phyloP scores from a whole-genome alignment of 2,113 vertebrate species.

The Archilochus colubris region DNA sequence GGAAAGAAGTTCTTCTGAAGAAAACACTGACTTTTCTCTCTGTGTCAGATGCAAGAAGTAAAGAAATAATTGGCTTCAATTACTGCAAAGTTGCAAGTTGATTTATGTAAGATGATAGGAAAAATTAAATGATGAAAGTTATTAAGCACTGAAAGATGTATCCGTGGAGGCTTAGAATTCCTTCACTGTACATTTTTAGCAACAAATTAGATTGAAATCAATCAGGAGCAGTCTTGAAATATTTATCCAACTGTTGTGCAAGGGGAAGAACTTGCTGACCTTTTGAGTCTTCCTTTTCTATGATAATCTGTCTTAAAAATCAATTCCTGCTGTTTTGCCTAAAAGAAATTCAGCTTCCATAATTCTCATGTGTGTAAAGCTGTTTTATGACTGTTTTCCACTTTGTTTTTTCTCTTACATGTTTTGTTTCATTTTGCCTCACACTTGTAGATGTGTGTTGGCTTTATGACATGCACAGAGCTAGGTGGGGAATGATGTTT shows the following conservation, averaged over 20 bases:
- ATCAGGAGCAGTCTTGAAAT: slow-evolving; percentile 25
- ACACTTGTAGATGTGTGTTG: not conserved
- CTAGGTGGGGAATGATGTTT: not conserved
- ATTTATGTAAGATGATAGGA: slow-evolving; percentile 9
- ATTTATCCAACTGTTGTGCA: slow-evolving; percentile 48
- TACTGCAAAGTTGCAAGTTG: not conserved
- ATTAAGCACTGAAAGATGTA: not conserved
- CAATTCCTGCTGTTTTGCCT: slow-evolving; percentile 23
- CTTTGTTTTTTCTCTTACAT: not conserved
- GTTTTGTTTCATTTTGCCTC: not conserved
- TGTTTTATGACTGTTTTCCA: not conserved
- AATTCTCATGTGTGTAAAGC: not conserved
- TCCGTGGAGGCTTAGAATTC: slow-evolving; percentile 20
- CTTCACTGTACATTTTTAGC: slow-evolving; percentile 34
- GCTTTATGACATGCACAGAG: not conserved
- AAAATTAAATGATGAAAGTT: slow-evolving; percentile 11
- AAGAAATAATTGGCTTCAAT: slow-evolving; percentile 6
- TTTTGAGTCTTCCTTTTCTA: slow-evolving; percentile 11
- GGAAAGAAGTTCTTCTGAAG: not conserved
- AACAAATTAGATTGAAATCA: slow-evolving; percentile 54
- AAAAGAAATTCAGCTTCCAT: not conserved
- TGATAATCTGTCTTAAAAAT: slow-evolving; percentile 31
- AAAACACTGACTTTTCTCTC: not conserved
- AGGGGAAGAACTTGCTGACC: slow-evolving; percentile 53
- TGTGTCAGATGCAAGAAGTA: not conserved